Conservation (phyloP, 2,113 vertebrate species). For the Delphinus delphis region DNA sequence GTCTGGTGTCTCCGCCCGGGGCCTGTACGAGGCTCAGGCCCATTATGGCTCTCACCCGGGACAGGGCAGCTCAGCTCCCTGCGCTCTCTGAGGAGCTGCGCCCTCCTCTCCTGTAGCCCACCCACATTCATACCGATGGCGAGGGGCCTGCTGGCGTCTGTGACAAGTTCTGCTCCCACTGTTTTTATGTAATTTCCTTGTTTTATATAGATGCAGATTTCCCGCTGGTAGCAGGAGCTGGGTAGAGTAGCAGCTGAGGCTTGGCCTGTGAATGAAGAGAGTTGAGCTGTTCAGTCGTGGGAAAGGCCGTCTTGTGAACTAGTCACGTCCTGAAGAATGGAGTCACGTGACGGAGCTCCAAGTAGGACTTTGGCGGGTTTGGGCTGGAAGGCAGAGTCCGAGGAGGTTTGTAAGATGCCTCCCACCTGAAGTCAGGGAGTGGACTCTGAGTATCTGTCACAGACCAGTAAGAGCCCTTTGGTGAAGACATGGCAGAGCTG, state of each 20-base stretch:
- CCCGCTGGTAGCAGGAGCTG: neutral
- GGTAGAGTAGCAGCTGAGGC: neutral
- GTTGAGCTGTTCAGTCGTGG: neutral
- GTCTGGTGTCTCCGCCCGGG: neutral
- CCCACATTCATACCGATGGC: neutral
- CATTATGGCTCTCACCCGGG: accelerated
- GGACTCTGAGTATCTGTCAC: neutral
- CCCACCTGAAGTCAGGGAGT: neutral
- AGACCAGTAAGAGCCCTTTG: neutral
- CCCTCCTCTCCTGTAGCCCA: neutral
- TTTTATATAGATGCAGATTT: neutral
- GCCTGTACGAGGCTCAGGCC: too few relatives aligned
- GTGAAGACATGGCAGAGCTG: neutral
- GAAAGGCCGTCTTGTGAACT: neutral
- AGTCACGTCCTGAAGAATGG: neutral
- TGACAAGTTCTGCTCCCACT: neutral
- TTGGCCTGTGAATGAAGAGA: neutral
- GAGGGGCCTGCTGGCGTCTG: neutral
- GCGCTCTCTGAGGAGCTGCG: neutral
- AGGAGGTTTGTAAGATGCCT: neutral
- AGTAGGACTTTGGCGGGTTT: neutral
- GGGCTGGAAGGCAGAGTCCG: neutral
- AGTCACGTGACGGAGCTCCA: neutral
- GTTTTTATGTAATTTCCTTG: neutral
- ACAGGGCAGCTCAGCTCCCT: neutral